Percentiles rank a stretch among this genome's conserved stretches.
These are phyloP conservation scores for Speoplatyrhinus poulsoni DNA, from an alignment of 2,113 vertebrate genomes.

Conservation along the genomic window DNA sequence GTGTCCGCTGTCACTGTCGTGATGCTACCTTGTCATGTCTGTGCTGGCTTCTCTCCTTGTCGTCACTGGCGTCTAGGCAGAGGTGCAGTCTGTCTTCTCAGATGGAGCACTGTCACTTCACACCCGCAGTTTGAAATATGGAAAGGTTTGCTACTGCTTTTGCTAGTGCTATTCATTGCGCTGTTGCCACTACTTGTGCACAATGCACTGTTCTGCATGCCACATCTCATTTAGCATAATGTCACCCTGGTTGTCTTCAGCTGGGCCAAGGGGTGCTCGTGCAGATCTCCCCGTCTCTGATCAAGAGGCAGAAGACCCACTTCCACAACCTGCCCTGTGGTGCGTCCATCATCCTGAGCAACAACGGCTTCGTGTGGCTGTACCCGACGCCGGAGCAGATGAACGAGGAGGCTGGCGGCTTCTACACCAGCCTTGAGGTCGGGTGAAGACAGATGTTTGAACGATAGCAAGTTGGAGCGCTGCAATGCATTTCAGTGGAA, in stretches of 20 bases:
- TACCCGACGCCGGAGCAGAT: conserved; percentile 86
- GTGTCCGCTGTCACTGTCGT: neutral
- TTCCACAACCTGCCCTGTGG: conserved; percentile 95
- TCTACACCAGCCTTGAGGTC: conserved; percentile 87
- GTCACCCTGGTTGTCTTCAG: conserved; percentile 58
- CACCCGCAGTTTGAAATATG: conserved; percentile 94
- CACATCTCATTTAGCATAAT: neutral
- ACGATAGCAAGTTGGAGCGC: too few relatives aligned
- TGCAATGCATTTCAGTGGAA: too few relatives aligned
- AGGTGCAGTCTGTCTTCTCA: conserved; percentile 93
- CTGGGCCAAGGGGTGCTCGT: conserved; percentile 93
- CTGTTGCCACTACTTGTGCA: too few relatives aligned
- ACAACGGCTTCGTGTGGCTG: conserved; percentile 96
- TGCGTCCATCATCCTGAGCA: conserved; percentile 91
- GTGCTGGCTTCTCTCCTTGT: conserved; percentile 53
- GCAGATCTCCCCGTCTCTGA: conserved; percentile 89
- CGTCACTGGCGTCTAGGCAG: conserved; percentile 80
- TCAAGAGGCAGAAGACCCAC: conserved; percentile 95
- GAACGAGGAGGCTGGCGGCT: conserved; percentile 90
- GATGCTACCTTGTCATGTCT: neutral
- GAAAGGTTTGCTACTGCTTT: conserved; percentile 81
- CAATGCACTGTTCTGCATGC: neutral
- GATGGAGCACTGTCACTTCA: conserved; percentile 93
- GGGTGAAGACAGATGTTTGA: neutral
- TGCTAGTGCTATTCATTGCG: too few relatives aligned